phyloP scores from a whole-genome alignment of 53 echinoderm and acorn worm species.

The Actinopyga echinites region DNA sequence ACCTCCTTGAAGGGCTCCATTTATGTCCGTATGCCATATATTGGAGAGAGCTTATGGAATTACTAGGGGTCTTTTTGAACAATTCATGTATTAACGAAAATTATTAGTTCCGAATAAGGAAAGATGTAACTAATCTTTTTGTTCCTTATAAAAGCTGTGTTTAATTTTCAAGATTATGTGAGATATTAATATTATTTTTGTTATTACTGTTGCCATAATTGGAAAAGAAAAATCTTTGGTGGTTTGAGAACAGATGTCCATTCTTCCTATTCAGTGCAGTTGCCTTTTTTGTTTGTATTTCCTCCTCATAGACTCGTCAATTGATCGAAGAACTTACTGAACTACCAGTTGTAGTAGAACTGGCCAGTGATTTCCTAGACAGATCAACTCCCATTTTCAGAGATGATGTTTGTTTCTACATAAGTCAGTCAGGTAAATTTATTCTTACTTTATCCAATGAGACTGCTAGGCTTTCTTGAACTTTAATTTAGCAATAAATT shows the following conservation, averaged over 20 bases:
- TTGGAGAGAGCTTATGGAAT: too few relatives aligned
- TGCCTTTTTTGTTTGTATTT: not conserved
- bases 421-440: constrained; percentile 90
- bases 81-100: too few relatives aligned
- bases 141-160: too few relatives aligned
- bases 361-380: constrained; percentile 96
- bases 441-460: not conserved
- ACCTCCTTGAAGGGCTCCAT: not conserved
- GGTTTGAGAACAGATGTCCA: too few relatives aligned
- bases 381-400: constrained; percentile 95
- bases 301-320: constrained; percentile 78
- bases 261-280: not conserved
- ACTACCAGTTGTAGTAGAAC: constrained; percentile 87
- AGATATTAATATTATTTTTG: too few relatives aligned
- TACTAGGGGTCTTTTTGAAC: too few relatives aligned
- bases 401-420: constrained; percentile 92
- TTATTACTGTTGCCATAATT: too few relatives aligned
- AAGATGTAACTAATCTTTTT: too few relatives aligned
- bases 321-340: constrained; percentile 93
- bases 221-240: too few relatives aligned
- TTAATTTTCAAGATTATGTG: too few relatives aligned
- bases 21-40: not conserved
- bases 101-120: too few relatives aligned
- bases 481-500: not conserved
- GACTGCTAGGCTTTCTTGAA: not conserved